Base-by-base conservation (phyloP, 1,140 invertebrate genomes). In the Microvelia longipes region DNA sequence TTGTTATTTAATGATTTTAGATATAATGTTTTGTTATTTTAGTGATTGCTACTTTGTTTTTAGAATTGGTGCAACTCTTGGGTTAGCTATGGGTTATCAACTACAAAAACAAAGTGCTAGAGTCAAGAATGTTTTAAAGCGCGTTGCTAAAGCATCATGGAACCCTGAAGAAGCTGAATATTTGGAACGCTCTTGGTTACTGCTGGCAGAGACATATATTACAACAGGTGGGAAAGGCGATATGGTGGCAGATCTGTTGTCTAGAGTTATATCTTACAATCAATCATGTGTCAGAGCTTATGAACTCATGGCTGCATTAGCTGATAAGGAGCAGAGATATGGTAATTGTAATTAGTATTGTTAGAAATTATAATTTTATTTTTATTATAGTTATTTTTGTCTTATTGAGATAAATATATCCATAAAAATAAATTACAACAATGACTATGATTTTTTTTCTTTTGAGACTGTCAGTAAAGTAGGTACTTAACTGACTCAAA, bases 151-250 rank as follows among this genome's bases (percentile, higher is more conserved):
- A 75, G 87, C 88, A 69, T 81, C 82, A 0, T 99, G 96, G 96
- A 94, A 87, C 14, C 91, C 94, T 72, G 92, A 94, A 79, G 94
- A 98, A 76, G 94, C 94, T 0, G 94, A 98, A 76, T 96, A 97
- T 78, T 81, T 98, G 60, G 96, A 98, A 80, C 87, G 89, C 71
- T 93, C 63, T 29, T 98, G 96, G 96, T 77, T 98, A 2, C 81
- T 98, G 2, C 81, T 97, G 24, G 90, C 93, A 0, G 94, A 98
- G 72, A 90, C 94, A 73, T 96, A 97, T 78, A 88, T 96, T 28
- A 90, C 91, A 78, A 87, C 90, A 25, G 88, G 86, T 26, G 94
- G 97, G 79, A 87, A 88, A 74, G 94, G 98, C 66, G 84, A 93
- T 66, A 28, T 66, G 0, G 92, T 94, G 0, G 86, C 85, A 50